Evolutionary conservation across 2,113 vertebrate genomes (phyloP).

Genomic region (Syngnathus typhle): DNA sequence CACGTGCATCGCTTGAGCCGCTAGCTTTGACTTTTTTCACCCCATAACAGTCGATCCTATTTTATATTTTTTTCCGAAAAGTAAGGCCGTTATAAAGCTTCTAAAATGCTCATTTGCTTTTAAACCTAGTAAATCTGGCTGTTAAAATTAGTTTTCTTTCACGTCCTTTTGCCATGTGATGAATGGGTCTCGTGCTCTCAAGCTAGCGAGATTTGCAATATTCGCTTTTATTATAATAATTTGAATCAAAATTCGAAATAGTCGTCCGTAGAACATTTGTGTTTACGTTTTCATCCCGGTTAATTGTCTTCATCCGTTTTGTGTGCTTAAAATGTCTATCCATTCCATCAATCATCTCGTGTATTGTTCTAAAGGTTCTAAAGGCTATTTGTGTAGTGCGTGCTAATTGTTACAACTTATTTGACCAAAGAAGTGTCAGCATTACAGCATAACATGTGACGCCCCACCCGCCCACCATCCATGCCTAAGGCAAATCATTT

Average conservation of each 20-base stretch:
- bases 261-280: background rate
- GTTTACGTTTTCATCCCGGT: background rate
- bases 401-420: background rate
- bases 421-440: background rate
- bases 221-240: background rate
- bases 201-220: background rate
- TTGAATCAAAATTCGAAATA: background rate
- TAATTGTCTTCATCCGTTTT: background rate
- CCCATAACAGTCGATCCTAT: background rate
- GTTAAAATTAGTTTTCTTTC: background rate
- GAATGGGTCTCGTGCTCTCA: constrained; percentile 1
- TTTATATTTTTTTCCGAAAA: background rate
- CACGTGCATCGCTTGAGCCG: background rate
- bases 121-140: background rate
- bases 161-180: background rate
- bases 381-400: background rate
- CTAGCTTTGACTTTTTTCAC: background rate
- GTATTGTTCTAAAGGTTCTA: background rate
- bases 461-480: background rate
- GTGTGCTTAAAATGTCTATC: background rate
- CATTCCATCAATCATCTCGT: background rate
- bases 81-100: background rate
- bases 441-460: background rate
- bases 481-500: constrained; percentile 8
- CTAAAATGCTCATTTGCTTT: background rate